Base-by-base conservation (phyloP, 2,888 invertebrate genomes). In the Dryomyza anilis region DNA sequence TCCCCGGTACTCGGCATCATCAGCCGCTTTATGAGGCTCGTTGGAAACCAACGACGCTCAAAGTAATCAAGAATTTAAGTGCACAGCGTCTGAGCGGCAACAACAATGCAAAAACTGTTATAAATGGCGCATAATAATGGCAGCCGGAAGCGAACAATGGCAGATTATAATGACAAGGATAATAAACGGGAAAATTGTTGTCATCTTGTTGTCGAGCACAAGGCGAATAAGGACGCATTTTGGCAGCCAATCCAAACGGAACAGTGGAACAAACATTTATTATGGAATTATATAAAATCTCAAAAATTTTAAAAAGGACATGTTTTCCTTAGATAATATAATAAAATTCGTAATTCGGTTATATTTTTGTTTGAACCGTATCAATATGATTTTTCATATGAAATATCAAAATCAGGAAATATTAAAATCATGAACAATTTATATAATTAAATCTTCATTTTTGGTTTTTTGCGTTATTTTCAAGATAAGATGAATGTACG, bases 41-140 rank as follows among this genome's bases (percentile, higher is more conserved):
- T 55, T 55, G 55, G 36, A 33, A 55, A 55, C 55, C 36, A 10
- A 23, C 63, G 43, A 29, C 43, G 53, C 30, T 55, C 46, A 64
- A 58, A 62, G 61, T 50, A 67, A 69, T 69, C 69, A 67, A 69
- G 62, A 61, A 62, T 62, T n/a, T 69, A 69, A 69, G 61, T 62
- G 65, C 64, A 64, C 67, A 63, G 59, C 53, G 65, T 63, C 68
- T 21, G 19, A 29, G 45, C 58, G 58, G 36, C 57, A 55, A 64
- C 57, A 39, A 16, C 43, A 45, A 46, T 45, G 6, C 10, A 59
- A 33, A 50, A 77, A 79, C 78, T 79, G 78, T 79, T 79, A 61
- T 79, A 79, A 79, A 79, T 79, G 80, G 80, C 79, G 78, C 75
- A 79, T 79, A 80, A 79, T 80, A 80, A 79, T 80, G 79, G 79